These are phyloP conservation scores for Eclectus roratus DNA, from an alignment of 2,113 vertebrate genomes.

Conservation along the genomic window DNA sequence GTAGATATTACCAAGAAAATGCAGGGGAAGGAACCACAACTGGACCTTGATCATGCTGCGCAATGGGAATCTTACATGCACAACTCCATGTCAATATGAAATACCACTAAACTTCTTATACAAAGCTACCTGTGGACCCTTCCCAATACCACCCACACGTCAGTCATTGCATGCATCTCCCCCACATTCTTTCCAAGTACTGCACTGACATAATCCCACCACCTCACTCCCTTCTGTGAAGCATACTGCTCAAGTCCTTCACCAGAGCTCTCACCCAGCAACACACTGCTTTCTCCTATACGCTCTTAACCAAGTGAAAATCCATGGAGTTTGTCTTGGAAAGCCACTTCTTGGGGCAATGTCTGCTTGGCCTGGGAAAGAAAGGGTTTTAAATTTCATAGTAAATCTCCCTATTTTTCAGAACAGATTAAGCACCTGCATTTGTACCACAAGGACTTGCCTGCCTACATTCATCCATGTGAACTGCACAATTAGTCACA, in stretches of 20 bases:
- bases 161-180: background rate
- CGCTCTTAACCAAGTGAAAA: background rate
- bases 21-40: background rate
- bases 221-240: background rate
- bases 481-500: background rate
- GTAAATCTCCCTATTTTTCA: background rate
- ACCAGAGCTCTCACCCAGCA: background rate
- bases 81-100: background rate
- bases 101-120: background rate
- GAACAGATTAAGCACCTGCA: background rate
- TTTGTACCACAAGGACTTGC: background rate
- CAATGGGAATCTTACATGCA: accelerated
- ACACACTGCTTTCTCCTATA: background rate
- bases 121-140: background rate
- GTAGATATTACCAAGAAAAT: background rate
- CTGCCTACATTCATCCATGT: background rate
- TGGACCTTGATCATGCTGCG: background rate
- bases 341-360: background rate
- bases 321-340: background rate
- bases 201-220: background rate
- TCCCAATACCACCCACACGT: background rate
- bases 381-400: background rate
- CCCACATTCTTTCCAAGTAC: background rate
- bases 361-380: background rate
- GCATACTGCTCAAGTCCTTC: background rate